Evolutionary conservation across 2,888 invertebrate genomes (phyloP), one percentile per base, ranked within the genome.

Genomic region (Pherbina coryleti): DNA sequence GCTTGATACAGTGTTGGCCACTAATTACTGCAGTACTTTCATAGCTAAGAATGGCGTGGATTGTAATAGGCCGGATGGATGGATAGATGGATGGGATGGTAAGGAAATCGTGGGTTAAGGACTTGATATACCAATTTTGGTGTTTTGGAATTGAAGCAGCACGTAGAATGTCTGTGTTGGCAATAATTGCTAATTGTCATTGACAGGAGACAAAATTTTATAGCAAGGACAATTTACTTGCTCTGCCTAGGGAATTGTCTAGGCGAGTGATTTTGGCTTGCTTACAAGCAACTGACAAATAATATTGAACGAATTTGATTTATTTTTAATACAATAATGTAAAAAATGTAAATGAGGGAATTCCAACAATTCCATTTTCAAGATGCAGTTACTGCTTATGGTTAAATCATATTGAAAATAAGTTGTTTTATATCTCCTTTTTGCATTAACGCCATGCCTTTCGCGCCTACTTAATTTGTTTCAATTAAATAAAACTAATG

Each of bases 141-240:
- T 53, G 37, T 72, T 72, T n/a, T 55, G 60, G 19, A 11, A 72
- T 19, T 19, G 53, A 67, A 17, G 22, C 51, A 34, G 67, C 66
- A 75, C 67, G 53, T 62, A 37, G 44, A 25, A 49, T 62, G 62
- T 62, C 49, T 28, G 57, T 9, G 72, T 19, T 44, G 67, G 34
- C 71, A 71, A 53, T 55, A 25, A 49, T 19, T 22, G 67, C 75
- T 75, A 75, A 75, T 75, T 75, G 75, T 34, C 66, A 25, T 8
- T 67, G 75, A 75, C 75, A 75, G 75, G 9, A 75, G 37, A 75
- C 75, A 75, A 51, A 75, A 67, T 55, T 67, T 55, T 19, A 55
- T 64, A 60, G 28, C 49, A 60, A 49, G 62, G 31, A 74, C 60
- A 7, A 11, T 7, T 19, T 5, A 55, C 19, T 22, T 11, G 44